Percentiles rank a stretch among this genome's conserved stretches.
Evolutionary conservation across 2,797 vertebrate genomes (phyloP).

Genomic region (Chrosomus eos): DNA sequence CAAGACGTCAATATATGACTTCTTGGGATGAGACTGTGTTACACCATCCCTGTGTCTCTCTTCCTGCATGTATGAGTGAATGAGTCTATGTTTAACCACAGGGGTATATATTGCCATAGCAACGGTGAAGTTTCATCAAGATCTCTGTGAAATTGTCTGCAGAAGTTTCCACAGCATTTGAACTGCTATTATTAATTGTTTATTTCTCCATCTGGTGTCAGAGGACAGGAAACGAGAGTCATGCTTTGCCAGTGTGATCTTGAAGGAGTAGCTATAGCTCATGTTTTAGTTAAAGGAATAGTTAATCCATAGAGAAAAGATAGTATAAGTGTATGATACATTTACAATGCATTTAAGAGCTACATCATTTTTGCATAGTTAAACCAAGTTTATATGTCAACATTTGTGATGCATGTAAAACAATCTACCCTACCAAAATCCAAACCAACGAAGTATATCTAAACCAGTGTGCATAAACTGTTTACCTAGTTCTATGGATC

Average conservation of each 20-base stretch:
- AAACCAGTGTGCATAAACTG: neutral
- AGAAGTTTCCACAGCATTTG: conserved; percentile 55
- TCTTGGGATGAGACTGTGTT: too few species aligned
- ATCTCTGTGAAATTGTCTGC: conserved; percentile 47
- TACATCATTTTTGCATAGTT: neutral
- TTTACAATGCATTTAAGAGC: neutral
- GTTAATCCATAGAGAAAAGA: neutral
- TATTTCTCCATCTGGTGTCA: conserved; percentile 51
- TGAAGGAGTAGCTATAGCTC: conserved; percentile 16
- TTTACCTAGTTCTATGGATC: neutral
- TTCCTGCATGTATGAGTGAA: conserved; percentile 50
- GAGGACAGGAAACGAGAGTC: conserved; percentile 18
- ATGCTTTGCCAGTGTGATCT: conserved; percentile 10
- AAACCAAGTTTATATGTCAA: neutral
- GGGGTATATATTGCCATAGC: conserved; percentile 56
- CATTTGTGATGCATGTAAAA: neutral
- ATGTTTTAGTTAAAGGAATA: neutral
- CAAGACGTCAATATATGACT: too few species aligned
- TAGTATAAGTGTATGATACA: neutral
- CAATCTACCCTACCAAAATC: neutral
- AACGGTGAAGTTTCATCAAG: conserved; percentile 58
- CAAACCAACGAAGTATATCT: neutral
- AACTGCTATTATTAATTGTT: conserved; percentile 46
- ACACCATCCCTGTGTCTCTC: neutral
- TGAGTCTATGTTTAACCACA: conserved; percentile 58